These are phyloP conservation scores for Mesorhabditis belari DNA, from an alignment of 2,888 invertebrate species.

Conservation along the genomic window DNA sequence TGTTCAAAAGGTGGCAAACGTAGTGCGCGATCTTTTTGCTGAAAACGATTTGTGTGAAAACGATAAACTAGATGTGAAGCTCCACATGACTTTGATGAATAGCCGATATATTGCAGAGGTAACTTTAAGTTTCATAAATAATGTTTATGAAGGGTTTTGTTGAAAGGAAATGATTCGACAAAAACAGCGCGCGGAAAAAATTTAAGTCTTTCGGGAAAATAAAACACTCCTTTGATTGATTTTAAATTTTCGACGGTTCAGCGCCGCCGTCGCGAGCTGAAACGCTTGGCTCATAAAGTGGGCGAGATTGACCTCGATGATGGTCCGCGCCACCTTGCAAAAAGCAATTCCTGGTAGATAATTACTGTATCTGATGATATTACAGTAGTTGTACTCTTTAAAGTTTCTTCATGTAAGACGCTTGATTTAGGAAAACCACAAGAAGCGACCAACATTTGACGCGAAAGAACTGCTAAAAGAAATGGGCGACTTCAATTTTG, in stretches of 20 bases:
- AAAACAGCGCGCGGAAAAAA: too few species aligned
- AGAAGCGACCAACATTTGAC: conserved; percentile 11
- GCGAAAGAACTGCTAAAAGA: conserved; percentile 12
- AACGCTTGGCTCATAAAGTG: too few species aligned
- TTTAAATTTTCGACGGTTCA: background rate
- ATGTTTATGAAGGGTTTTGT: background rate
- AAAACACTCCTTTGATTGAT: too few species aligned
- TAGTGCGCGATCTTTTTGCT: conserved; percentile 5
- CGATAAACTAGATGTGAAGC: conserved; percentile 9
- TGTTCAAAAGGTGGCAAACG: conserved; percentile 14
- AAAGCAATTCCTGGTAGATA: too few species aligned
- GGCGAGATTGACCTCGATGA: too few species aligned
- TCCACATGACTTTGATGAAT: conserved; percentile 31
- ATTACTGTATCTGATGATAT: too few species aligned
- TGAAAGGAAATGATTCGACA: background rate
- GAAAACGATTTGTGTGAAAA: conserved; percentile 5
- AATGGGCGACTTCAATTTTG: conserved; percentile 16
- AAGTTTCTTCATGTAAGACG: background rate
- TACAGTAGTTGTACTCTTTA: background rate
- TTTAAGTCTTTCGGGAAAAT: too few species aligned
- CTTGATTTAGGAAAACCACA: conserved; percentile 2
- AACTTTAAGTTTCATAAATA: background rate
- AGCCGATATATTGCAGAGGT: conserved; percentile 15
- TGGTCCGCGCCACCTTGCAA: too few species aligned
- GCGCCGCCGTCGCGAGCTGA: background rate